These are phyloP conservation scores for Chouioia cunea DNA, from an alignment of 2,888 invertebrate species.

Conservation along the genomic window DNA sequence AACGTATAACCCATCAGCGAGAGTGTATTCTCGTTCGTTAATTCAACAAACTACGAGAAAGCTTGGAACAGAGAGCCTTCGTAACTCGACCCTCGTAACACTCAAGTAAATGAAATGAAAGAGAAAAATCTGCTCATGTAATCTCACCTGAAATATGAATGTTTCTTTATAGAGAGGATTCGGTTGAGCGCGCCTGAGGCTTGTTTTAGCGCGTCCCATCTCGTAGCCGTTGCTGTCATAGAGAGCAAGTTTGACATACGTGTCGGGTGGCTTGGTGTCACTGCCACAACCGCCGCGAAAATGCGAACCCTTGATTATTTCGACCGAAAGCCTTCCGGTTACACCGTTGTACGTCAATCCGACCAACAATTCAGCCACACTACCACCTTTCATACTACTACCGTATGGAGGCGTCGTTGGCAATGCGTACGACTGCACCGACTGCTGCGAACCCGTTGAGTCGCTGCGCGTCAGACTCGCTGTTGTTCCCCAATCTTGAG, in stretches of 20 bases:
- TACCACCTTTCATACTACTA: conserved; percentile 81
- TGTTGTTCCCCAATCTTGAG: conserved; percentile 65
- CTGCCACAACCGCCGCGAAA: conserved; percentile 70
- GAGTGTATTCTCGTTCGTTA: too few species aligned
- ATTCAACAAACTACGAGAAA: too few species aligned
- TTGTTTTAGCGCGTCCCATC: conserved; percentile 93
- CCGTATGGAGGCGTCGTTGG: conserved; percentile 65
- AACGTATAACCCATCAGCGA: too few species aligned
- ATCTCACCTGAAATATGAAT: conserved; percentile 89
- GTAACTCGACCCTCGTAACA: too few species aligned
- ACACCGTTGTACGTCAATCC: conserved; percentile 94
- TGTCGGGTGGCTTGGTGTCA: conserved; percentile 82
- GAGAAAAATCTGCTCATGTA: neutral
- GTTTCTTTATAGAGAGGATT: conserved; percentile 97
- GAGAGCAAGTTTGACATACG: conserved; percentile 92
- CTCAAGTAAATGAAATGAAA: neutral
- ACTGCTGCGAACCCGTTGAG: conserved; percentile 94
- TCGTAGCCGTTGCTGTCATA: conserved; percentile 94
- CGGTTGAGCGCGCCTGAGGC: conserved; percentile 91
- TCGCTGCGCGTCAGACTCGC: conserved; percentile 85
- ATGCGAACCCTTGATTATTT: conserved; percentile 85
- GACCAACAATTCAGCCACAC: conserved; percentile 89
- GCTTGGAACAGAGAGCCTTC: too few species aligned
- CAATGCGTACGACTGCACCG: conserved; percentile 72
- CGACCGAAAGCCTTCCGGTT: conserved; percentile 92